Evolutionary conservation across 2,113 vertebrate genomes (phyloP), one percentile per base, ranked within the genome.

Genomic region (Notarius lentiginosus): DNA sequence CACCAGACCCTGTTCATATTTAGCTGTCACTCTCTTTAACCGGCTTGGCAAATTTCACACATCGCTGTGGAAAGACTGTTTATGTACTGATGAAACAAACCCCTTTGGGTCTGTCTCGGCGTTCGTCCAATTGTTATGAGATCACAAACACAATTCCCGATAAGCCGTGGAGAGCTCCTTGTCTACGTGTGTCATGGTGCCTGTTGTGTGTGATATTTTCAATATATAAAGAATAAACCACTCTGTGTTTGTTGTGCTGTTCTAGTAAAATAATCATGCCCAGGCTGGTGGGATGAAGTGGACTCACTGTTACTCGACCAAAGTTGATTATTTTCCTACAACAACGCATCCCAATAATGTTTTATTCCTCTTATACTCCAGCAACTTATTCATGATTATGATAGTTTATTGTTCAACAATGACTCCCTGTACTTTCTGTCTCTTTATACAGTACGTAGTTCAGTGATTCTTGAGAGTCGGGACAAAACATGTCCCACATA

Each of bases 1-100:
- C 89, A 90, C 91, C 90, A 92, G 90, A 91, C 90, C 89, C 63
- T 84, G 83, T 58, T 24, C 61, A 8, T 14, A 8, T n/a, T 88
- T 90, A 89, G 82, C 90, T 91, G 84, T 89, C 91, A 87, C 20
- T 87, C 79, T 30, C 55, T 49, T 27, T 9, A 1, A 8, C 24
- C 77, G 76, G 15, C 41, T 84, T 10, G 22, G 82, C 63, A 55
- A n/a, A 53, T 68, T 70, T 70, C 82, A 34, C 82, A 79, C 75
- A 55, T 55, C 9, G 8, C 24, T 34, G 20, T 20, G 27, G 47
- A 82, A 91, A 88, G 27, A 24, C 47, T 12, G 22, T 90, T 82
- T 82, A 88, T 84, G 14, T 72, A 9, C 17, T 41, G 30, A 80
- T 20, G 5, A 60, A 80, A 60, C 27, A 17, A 79, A 76, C 47